Conservation (phyloP, 1,140 invertebrate genomes). For the Tribolium castaneum region DNA sequence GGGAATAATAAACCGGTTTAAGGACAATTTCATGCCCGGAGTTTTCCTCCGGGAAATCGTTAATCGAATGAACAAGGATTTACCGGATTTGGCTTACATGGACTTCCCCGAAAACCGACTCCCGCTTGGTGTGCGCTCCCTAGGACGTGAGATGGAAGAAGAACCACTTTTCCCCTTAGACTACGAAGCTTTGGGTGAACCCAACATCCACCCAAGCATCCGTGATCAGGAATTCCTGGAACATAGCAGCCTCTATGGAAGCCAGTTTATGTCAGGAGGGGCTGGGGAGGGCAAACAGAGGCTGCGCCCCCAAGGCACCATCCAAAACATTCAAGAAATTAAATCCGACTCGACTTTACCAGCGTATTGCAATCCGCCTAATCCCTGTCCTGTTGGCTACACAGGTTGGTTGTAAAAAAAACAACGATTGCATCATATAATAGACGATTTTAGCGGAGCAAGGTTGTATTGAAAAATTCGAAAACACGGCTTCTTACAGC, state of each 20-base stretch:
- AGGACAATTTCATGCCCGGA: conserved; percentile 38
- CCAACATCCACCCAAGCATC: conserved; percentile 77
- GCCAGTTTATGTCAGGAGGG: conserved; percentile 83
- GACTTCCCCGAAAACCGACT: conserved; percentile 46
- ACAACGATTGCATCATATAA: background rate
- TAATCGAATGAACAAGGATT: conserved; percentile 47
- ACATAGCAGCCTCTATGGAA: conserved; percentile 87
- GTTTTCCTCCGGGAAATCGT: conserved; percentile 47
- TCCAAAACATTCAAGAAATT: conserved; percentile 76
- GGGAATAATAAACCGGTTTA: conserved; percentile 5
- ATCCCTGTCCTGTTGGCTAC: conserved; percentile 94
- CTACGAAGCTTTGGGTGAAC: conserved; percentile 58
- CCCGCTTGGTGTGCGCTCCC: conserved; percentile 41
- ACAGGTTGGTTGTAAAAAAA: conserved; percentile 66
- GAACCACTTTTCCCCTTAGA: conserved; percentile 48
- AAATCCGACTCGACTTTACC: conserved; percentile 94
- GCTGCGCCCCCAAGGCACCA: conserved; percentile 69
- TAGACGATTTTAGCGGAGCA: conserved; percentile 66
- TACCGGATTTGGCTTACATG: conserved; percentile 45
- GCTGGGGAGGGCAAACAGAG: conserved; percentile 80
- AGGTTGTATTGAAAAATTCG: conserved; percentile 86
- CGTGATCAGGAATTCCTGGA: conserved; percentile 91
- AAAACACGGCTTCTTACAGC: conserved; percentile 96
- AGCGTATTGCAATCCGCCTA: conserved; percentile 98
- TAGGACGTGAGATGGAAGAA: conserved; percentile 44